These are phyloP conservation scores for Lethrus apterus DNA, from an alignment of 1,140 invertebrate genomes.

Conservation along the genomic window DNA sequence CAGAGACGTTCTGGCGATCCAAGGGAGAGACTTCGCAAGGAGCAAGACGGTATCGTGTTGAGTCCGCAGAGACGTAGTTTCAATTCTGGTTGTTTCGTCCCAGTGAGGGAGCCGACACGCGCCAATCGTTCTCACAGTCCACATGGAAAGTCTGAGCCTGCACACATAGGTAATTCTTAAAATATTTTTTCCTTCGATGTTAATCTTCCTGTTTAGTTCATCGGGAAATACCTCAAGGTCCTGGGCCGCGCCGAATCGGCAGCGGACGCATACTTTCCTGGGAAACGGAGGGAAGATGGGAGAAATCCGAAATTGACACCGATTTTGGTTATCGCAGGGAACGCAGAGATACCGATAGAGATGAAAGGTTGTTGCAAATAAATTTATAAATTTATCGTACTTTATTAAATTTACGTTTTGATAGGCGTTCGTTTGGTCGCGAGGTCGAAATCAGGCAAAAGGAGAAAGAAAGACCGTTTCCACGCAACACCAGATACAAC, in stretches of 20 bases:
- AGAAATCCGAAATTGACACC: slow-evolving; percentile 43
- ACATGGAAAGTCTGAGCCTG: slow-evolving; percentile 21
- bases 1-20: slow-evolving; percentile 62
- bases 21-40: slow-evolving; percentile 69
- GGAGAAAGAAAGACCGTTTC: slow-evolving; percentile 30
- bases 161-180: slow-evolving; percentile 21
- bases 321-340: slow-evolving; percentile 31
- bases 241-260: slow-evolving; percentile 56
- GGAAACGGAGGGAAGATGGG: slow-evolving; percentile 45
- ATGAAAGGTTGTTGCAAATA: slow-evolving; percentile 13
- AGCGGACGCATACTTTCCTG: slow-evolving; percentile 70
- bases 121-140: slow-evolving; percentile 46
- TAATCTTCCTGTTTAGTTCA: slow-evolving; percentile 37
- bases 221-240: slow-evolving; percentile 33
- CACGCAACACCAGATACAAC: slow-evolving; percentile 32
- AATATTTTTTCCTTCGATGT: not conserved
- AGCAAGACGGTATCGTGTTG: slow-evolving; percentile 73
- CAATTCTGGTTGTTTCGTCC: slow-evolving; percentile 72
- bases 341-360: slow-evolving; percentile 17
- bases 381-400: not conserved
- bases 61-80: slow-evolving; percentile 77
- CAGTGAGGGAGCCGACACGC: slow-evolving; percentile 42
- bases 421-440: slow-evolving; percentile 44
- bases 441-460: slow-evolving; percentile 43
- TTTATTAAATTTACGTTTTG: slow-evolving; percentile 18